These are phyloP conservation scores for Pteropus rufus DNA, from an alignment of 2,797 vertebrate genomes.

Conservation along the genomic window DNA sequence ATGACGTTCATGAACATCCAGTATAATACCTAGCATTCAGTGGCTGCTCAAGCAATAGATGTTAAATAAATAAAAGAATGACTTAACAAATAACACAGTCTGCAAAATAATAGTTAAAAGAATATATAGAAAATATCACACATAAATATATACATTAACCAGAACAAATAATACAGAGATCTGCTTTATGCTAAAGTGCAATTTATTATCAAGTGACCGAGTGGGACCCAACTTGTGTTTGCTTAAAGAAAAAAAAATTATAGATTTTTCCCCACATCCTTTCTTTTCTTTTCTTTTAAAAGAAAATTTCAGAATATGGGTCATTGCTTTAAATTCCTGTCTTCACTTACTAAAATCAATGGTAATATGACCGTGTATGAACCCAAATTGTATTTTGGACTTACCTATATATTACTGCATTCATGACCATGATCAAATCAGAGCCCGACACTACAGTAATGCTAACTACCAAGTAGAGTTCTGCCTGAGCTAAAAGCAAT, in stretches of 20 bases:
- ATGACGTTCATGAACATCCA: background rate
- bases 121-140: background rate
- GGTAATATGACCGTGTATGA: constrained; percentile 54
- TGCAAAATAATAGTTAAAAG: background rate
- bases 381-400: constrained; percentile 39
- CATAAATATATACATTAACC: background rate
- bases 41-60: background rate
- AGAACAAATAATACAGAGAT: background rate
- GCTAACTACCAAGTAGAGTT: background rate
- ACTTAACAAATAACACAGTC: background rate
- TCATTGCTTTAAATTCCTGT: constrained; percentile 60
- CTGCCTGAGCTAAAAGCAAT: background rate
- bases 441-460: background rate
- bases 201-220: background rate
- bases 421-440: constrained; percentile 8
- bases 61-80: background rate
- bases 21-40: background rate
- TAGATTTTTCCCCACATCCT: background rate
- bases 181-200: background rate
- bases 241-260: background rate
- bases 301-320: constrained; percentile 50
- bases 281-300: background rate
- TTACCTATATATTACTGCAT: background rate
- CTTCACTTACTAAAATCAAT: constrained; percentile 55
- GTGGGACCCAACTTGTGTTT: background rate